Conservation (phyloP, 1,140 invertebrate genomes). For the Tetraneura akinire region DNA sequence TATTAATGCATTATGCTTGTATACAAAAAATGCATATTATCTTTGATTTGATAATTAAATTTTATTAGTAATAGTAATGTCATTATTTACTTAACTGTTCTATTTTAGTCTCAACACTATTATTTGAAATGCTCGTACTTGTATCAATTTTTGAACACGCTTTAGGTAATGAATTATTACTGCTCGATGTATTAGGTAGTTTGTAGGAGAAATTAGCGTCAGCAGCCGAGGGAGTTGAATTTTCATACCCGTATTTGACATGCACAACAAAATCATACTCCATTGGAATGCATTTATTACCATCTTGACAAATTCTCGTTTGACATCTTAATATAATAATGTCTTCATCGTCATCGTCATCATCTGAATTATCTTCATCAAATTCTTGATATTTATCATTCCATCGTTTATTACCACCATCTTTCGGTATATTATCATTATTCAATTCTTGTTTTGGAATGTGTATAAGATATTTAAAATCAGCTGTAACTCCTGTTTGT, state of each 20-base stretch:
- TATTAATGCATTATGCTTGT: too few relatives aligned
- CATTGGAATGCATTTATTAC: constrained; percentile 15
- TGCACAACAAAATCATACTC: constrained; percentile 41
- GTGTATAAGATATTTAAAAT: constrained; percentile 42
- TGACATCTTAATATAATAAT: constrained; percentile 43
- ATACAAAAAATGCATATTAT: too few relatives aligned
- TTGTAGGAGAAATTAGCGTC: constrained; percentile 33
- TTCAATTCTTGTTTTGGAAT: constrained; percentile 17
- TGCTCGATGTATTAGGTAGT: neutral
- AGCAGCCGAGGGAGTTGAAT: constrained; percentile 19
- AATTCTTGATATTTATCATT: constrained; percentile 17
- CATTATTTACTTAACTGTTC: neutral
- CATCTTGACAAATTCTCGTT: constrained; percentile 22
- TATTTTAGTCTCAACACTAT: neutral
- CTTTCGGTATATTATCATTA: neutral
- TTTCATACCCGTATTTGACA: neutral
- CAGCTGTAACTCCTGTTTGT: neutral
- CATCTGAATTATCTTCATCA: neutral
- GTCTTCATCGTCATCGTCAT: constrained; percentile 23
- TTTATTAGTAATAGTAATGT: neutral
- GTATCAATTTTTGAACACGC: neutral
- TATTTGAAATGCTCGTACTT: neutral
- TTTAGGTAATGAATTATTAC: neutral
- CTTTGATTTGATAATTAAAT: too few relatives aligned
- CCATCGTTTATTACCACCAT: neutral